Conservation (phyloP, 23 tunicate genomes). For the Halocynthia aurantium region DNA sequence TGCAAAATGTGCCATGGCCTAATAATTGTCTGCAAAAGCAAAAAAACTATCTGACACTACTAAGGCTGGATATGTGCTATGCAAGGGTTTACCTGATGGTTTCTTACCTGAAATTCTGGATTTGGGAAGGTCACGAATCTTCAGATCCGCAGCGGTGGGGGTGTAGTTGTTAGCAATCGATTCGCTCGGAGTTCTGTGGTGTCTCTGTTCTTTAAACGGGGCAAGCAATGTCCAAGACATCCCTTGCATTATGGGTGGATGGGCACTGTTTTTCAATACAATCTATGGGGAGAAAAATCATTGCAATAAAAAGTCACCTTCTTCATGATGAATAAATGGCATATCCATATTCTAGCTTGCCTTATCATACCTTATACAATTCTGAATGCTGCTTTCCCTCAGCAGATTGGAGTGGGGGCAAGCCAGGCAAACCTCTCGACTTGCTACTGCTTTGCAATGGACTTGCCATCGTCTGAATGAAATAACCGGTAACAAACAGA, state of each 20-base stretch:
- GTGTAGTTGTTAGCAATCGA: slow-evolving; percentile 86
- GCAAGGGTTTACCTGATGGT: neutral
- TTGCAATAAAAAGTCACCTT: neutral
- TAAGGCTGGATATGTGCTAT: neutral
- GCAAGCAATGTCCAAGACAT: slow-evolving; percentile 80
- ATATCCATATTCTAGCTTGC: neutral
- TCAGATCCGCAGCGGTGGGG: slow-evolving; percentile 66
- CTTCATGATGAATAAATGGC: neutral
- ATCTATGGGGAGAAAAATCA: slow-evolving; percentile 16
- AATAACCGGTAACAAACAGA: neutral
- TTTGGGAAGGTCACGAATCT: slow-evolving; percentile 46
- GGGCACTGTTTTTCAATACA: slow-evolving; percentile 69
- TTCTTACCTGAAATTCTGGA: slow-evolving; percentile 4
- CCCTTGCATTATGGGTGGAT: slow-evolving; percentile 95
- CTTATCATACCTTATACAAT: slow-evolving; percentile 46
- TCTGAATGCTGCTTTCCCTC: slow-evolving; percentile 38
- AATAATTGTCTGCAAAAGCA: neutral
- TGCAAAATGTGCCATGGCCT: neutral
- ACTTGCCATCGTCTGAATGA: neutral
- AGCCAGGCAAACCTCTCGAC: slow-evolving; percentile 25
- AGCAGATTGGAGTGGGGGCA: slow-evolving; percentile 53
- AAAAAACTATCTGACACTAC: neutral
- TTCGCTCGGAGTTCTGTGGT: slow-evolving; percentile 73
- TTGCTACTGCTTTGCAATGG: slow-evolving; percentile 37
- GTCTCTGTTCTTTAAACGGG: slow-evolving; percentile 76